Evolutionary conservation across 2,113 vertebrate species (phyloP).

Genomic region (Microcebus murinus): DNA sequence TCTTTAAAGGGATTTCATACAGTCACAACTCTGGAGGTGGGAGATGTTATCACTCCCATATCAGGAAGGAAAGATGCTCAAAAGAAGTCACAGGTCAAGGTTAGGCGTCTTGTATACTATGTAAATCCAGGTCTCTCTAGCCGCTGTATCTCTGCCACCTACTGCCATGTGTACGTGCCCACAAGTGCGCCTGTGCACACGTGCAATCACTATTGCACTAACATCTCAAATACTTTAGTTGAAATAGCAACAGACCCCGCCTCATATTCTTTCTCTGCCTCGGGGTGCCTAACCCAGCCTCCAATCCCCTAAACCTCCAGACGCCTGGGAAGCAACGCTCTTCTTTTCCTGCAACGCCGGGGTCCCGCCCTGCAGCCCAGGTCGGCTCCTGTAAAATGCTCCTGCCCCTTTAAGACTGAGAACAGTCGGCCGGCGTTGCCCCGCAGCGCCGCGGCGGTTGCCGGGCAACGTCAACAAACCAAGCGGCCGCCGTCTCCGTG

Average conservation of each 20-base stretch:
- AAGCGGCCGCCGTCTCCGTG: neutral
- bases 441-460: conserved; percentile 57
- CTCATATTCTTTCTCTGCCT: neutral
- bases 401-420: conserved; percentile 62
- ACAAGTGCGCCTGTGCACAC: neutral
- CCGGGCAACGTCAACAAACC: conserved; percentile 81
- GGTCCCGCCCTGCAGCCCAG: fast-evolving
- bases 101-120: neutral
- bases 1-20: neutral
- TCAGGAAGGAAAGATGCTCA: conserved; percentile 20
- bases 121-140: neutral
- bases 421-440: conserved; percentile 74
- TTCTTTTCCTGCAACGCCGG: neutral
- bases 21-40: neutral
- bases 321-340: neutral
- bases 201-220: neutral
- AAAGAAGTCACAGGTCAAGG: conserved; percentile 41
- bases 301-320: neutral
- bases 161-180: neutral
- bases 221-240: conserved; percentile 1
- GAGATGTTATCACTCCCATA: neutral
- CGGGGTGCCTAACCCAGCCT: neutral
- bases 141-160: neutral
- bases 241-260: neutral
- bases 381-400: neutral